Percentiles rank a stretch among this genome's conserved stretches.
Evolutionary conservation across 2,113 vertebrate species (phyloP).

Genomic region (Oncorhynchus gorbuscha): DNA sequence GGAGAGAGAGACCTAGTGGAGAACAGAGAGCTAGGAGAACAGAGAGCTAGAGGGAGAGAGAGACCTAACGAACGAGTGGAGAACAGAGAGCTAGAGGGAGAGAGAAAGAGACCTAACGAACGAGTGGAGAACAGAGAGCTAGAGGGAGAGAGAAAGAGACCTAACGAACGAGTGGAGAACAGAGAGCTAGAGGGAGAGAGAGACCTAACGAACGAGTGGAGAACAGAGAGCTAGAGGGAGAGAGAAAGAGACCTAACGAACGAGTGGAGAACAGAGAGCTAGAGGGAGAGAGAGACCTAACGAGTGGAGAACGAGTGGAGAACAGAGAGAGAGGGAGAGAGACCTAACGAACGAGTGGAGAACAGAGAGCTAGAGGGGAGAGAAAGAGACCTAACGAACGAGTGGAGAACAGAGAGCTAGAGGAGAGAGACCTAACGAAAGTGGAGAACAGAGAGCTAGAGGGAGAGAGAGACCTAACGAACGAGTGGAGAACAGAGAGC

Average conservation of each 20-base stretch:
- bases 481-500: not conserved
- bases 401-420: not conserved
- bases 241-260: too few relatives aligned
- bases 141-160: not conserved
- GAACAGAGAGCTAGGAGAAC: too few relatives aligned
- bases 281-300: not conserved
- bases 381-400: too few relatives aligned
- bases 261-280: not conserved
- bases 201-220: too few relatives aligned
- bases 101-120: too few relatives aligned
- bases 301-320: too few relatives aligned
- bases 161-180: too few relatives aligned
- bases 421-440: too few relatives aligned
- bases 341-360: too few relatives aligned
- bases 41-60: not conserved
- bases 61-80: too few relatives aligned
- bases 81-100: not conserved
- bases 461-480: too few relatives aligned
- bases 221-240: not conserved
- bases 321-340: not conserved
- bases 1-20: too few relatives aligned
- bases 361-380: not conserved
- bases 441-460: not conserved
- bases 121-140: not conserved
- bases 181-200: not conserved